phyloP scores from a whole-genome alignment of 2,113 vertebrate genomes.

The Nothocercus julius region DNA sequence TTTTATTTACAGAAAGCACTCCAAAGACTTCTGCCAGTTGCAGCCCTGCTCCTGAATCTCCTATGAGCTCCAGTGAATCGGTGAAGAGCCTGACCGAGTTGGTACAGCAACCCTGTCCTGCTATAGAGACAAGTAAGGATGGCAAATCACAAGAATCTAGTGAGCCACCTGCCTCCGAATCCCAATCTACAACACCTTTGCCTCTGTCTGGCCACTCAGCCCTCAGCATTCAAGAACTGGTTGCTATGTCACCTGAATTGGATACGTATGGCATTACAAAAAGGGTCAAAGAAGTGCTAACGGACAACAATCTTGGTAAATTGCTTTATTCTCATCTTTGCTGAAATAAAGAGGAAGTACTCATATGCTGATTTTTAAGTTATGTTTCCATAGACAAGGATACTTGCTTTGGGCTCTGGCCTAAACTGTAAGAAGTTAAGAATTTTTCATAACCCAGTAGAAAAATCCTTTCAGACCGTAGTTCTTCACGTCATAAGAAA shows the following conservation, averaged over 20 bases:
- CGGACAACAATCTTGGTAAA: conserved; percentile 96
- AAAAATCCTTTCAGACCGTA: background rate
- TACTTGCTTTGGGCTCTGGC: background rate
- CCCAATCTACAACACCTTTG: conserved; percentile 85
- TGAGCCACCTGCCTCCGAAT: conserved; percentile 81
- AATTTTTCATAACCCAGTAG: background rate
- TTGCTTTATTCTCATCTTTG: background rate
- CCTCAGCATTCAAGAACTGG: conserved; percentile 92
- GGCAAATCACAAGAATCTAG: conserved; percentile 77
- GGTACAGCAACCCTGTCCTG: conserved; percentile 84
- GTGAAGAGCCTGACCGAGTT: conserved; percentile 88
- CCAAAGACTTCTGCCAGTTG: conserved; percentile 96
- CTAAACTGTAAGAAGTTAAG: background rate
- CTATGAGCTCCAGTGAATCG: conserved; percentile 93
- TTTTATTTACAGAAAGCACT: conserved; percentile 86
- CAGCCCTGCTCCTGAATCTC: conserved; percentile 94
- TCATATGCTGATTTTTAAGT: background rate
- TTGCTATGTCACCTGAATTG: conserved; percentile 93
- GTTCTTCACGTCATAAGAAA: background rate
- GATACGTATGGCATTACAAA: conserved; percentile 96
- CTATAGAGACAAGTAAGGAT: conserved; percentile 85
- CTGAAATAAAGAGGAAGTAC: fast-evolving
- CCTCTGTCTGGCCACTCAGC: conserved; percentile 86
- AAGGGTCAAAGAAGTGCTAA: conserved; percentile 96
- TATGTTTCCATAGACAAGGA: background rate